Percentiles rank a stretch among this genome's conserved stretches.
Conservation (phyloP, 2,113 vertebrate genomes). For the Todiramphus saurophagus region DNA sequence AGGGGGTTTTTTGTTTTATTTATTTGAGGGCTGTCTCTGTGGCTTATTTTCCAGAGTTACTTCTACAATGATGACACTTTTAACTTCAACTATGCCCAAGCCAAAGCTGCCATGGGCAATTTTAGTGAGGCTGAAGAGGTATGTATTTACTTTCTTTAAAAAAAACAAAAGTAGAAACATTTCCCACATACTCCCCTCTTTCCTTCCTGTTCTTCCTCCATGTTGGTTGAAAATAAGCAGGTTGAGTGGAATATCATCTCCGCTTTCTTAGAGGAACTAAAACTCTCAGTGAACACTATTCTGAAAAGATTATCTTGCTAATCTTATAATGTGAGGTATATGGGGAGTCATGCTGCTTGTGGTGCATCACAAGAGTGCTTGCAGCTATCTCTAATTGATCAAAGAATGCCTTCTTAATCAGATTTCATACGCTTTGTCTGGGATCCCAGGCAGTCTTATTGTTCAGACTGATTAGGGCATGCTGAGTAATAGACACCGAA, state of each 20-base stretch:
- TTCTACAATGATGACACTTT: constrained; percentile 96
- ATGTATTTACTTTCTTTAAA: constrained; percentile 37
- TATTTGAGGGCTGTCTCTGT: neutral
- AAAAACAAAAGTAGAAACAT: neutral
- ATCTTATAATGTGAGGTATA: constrained; percentile 32
- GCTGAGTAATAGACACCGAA: neutral
- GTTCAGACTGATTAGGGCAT: neutral
- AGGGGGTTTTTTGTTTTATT: neutral
- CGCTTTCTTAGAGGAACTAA: neutral
- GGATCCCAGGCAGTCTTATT: neutral
- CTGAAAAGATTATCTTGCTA: constrained; percentile 35
- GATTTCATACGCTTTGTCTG: neutral
- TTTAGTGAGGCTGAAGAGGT: constrained; percentile 95
- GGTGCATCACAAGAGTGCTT: constrained; percentile 7
- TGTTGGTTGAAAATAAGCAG: constrained; percentile 4
- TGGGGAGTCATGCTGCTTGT: neutral
- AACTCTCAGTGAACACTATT: constrained; percentile 8
- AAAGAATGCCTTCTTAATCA: constrained; percentile 45
- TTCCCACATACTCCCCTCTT: neutral
- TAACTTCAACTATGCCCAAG: constrained; percentile 98
- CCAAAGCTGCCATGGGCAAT: constrained; percentile 91
- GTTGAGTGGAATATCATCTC: neutral
- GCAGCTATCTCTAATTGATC: constrained; percentile 50
- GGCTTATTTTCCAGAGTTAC: constrained; percentile 85
- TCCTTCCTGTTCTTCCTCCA: neutral